A percentile compares a stretch with the other conserved stretches of the same genome.
Conservation (phyloP, 2,888 invertebrate species). For the Matsumyia berberina region DNA sequence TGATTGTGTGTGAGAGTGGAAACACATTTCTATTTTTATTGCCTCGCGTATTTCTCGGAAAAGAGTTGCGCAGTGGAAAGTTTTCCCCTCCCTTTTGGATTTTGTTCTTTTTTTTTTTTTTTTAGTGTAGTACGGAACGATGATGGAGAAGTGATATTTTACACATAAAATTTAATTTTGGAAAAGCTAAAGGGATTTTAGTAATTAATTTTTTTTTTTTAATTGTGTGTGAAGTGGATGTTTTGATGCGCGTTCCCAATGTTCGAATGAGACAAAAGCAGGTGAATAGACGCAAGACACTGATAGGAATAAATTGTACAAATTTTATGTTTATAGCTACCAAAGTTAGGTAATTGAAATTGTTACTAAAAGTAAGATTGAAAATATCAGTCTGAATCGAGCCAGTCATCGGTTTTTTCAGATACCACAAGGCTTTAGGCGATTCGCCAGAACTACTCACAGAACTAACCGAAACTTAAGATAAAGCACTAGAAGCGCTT, state of each 20-base stretch:
- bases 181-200: conserved; percentile 50
- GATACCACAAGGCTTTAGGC: too few relatives aligned
- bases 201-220: conserved; percentile 25
- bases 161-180: conserved; percentile 45
- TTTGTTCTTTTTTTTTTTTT: conserved; percentile 21
- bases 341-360: too few relatives aligned
- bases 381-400: too few relatives aligned
- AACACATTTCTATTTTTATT: conserved; percentile 73
- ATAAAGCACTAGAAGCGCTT: too few relatives aligned
- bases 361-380: too few relatives aligned
- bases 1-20: conserved; percentile 60
- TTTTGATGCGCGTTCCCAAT: not conserved
- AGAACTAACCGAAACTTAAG: too few relatives aligned
- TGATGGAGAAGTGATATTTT: conserved; percentile 37
- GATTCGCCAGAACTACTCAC: too few relatives aligned
- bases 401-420: too few relatives aligned
- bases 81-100: conserved; percentile 62
- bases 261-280: conserved; percentile 6
- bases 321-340: not conserved
- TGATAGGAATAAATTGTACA: not conserved
- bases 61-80: conserved; percentile 72
- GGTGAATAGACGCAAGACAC: not conserved
- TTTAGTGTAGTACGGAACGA: conserved; percentile 19
- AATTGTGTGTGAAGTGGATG: conserved; percentile 13
- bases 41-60: conserved; percentile 59